phyloP scores from a whole-genome alignment of 2,888 invertebrate species.

The Epiblema foenella region DNA sequence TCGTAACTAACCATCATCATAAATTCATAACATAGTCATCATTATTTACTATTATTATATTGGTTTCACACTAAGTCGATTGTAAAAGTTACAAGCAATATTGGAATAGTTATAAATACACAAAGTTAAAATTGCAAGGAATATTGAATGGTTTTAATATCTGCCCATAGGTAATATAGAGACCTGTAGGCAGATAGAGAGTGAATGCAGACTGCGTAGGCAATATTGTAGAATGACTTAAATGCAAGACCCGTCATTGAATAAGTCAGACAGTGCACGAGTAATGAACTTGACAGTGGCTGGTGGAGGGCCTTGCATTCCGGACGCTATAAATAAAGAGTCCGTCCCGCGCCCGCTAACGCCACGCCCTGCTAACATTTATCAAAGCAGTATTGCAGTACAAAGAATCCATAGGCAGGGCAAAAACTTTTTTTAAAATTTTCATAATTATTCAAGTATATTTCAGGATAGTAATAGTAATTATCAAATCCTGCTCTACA shows the following conservation, averaged over 20 bases:
- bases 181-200: background rate
- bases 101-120: too few relatives aligned
- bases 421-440: too few relatives aligned
- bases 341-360: conserved; percentile 31
- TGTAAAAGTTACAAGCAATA: background rate
- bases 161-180: too few relatives aligned
- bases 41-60: background rate
- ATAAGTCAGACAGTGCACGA: conserved; percentile 49
- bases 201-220: background rate
- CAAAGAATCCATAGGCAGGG: background rate
- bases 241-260: conserved; percentile 4
- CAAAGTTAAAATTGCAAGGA: too few relatives aligned
- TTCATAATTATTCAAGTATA: too few relatives aligned
- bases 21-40: too few relatives aligned
- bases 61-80: background rate
- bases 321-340: conserved; percentile 59
- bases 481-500: too few relatives aligned
- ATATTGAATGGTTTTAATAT: too few relatives aligned
- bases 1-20: too few relatives aligned
- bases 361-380: conserved; percentile 5
- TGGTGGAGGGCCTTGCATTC: conserved; percentile 71
- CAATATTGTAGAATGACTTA: conserved; percentile 1
- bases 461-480: too few relatives aligned
- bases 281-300: conserved; percentile 82
- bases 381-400: background rate